Percentiles rank a stretch among this genome's conserved stretches.
These are phyloP conservation scores for Yasuhikotakia modesta DNA, from an alignment of 2,797 vertebrate species.

Conservation along the genomic window DNA sequence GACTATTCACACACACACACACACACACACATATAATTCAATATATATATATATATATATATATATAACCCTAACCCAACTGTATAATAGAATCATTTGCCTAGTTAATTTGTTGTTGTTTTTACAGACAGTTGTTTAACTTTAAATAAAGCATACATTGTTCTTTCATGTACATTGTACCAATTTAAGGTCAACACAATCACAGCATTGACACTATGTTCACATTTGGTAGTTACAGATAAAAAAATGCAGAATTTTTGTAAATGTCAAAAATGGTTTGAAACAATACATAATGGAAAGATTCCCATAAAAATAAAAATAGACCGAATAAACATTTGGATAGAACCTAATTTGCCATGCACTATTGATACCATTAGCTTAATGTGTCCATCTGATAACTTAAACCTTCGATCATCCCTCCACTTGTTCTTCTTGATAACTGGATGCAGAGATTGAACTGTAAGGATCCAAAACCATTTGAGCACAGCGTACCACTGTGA, in stretches of 20 bases:
- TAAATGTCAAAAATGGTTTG: not conserved
- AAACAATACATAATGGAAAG: not conserved
- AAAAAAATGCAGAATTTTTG: not conserved
- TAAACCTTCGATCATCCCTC: slow-evolving; percentile 39
- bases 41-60: too few relatives aligned
- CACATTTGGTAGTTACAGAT: too few relatives aligned
- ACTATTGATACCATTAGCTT: not conserved
- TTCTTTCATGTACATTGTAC: too few relatives aligned
- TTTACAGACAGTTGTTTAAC: too few relatives aligned
- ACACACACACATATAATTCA: too few relatives aligned
- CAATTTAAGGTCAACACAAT: too few relatives aligned
- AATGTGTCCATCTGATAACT: not conserved
- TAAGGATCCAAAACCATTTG: slow-evolving; percentile 81
- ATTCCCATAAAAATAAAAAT: not conserved
- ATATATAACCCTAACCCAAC: too few relatives aligned
- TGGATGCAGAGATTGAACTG: slow-evolving; percentile 70
- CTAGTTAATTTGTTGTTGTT: too few relatives aligned
- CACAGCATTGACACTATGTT: too few relatives aligned
- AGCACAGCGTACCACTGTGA: slow-evolving; percentile 76
- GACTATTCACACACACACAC: too few relatives aligned
- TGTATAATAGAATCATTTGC: too few relatives aligned
- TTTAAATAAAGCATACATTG: too few relatives aligned
- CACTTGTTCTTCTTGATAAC: slow-evolving; percentile 73
- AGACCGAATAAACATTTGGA: not conserved
- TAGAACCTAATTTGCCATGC: not conserved